These are phyloP conservation scores for Mus pahari DNA, from an alignment of 2,113 vertebrate genomes.

Conservation along the genomic window DNA sequence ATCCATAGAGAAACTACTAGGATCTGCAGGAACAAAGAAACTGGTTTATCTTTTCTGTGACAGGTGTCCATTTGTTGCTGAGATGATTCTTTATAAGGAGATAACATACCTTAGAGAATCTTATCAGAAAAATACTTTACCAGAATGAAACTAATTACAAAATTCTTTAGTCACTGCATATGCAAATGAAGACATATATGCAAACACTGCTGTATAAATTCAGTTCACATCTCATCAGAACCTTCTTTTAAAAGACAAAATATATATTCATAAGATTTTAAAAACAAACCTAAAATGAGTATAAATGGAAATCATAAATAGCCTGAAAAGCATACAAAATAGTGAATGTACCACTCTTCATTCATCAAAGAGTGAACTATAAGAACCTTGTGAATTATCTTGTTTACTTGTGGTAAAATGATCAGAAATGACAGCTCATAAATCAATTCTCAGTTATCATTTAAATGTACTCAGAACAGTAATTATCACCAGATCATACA, in stretches of 20 bases:
- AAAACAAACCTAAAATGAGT: slow-evolving; percentile 53
- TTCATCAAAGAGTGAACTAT: not conserved
- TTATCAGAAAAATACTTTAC: not conserved
- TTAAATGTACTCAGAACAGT: not conserved
- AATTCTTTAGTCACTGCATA: slow-evolving; percentile 32
- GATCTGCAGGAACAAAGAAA: slow-evolving; percentile 28
- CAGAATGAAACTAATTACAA: not conserved
- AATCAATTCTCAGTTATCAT: slow-evolving; percentile 22
- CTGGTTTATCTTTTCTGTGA: not conserved
- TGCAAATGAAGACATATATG: slow-evolving; percentile 62
- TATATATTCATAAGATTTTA: not conserved
- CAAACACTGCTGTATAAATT: not conserved
- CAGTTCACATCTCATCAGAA: slow-evolving; percentile 10
- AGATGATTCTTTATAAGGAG: slow-evolving; percentile 27
- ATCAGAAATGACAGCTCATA: not conserved
- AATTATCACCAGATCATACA: not conserved
- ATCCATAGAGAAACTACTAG: slow-evolving; percentile 9
- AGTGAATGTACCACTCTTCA: slow-evolving; percentile 23
- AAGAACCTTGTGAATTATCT: slow-evolving; percentile 27
- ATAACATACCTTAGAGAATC: not conserved
- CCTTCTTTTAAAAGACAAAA: not conserved
- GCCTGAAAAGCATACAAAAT: not conserved
- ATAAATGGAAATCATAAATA: slow-evolving; percentile 22
- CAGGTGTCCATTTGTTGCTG: not conserved
- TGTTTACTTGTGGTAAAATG: slow-evolving; percentile 25